These are phyloP conservation scores for Otus scops DNA, from an alignment of 2,797 vertebrate species.

Conservation along the genomic window DNA sequence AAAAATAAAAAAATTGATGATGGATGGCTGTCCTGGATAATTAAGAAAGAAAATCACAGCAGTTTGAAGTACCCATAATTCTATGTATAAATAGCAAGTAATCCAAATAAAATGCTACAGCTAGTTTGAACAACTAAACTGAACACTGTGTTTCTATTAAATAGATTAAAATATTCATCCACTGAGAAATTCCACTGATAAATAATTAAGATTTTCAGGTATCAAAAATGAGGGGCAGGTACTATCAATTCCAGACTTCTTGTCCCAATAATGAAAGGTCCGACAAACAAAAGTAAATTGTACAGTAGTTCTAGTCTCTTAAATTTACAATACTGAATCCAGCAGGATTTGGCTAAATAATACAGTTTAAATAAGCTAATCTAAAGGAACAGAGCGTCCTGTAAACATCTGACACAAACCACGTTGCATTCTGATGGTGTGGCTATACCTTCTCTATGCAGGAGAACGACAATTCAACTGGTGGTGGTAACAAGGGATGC, in stretches of 20 bases:
- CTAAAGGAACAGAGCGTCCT: constrained; percentile 56
- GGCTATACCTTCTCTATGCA: constrained; percentile 14
- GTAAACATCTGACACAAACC: constrained; percentile 61
- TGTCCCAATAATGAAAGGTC: constrained; percentile 6
- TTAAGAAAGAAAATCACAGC: not conserved
- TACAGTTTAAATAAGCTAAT: constrained; percentile 54
- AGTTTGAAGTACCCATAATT: constrained; percentile 30
- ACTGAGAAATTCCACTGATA: constrained; percentile 23
- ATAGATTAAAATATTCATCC: constrained; percentile 39
- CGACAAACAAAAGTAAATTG: not conserved
- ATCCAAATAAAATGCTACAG: constrained; percentile 18
- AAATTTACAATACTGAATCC: constrained; percentile 57
- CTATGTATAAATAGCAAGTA: constrained; percentile 22
- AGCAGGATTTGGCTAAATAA: constrained; percentile 53
- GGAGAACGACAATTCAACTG: constrained; percentile 6
- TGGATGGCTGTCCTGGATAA: not conserved
- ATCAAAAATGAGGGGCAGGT: constrained; percentile 29
- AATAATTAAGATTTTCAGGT: constrained; percentile 37
- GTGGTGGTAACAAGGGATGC: not conserved
- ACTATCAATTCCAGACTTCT: constrained; percentile 2
- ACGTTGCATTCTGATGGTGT: not conserved
- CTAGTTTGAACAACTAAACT: not conserved
- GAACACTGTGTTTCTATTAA: constrained; percentile 34
- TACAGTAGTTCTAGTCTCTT: constrained; percentile 49
- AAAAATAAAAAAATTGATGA: not conserved